These are phyloP conservation scores for Dryoscopus gambensis DNA, from an alignment of 2,113 vertebrate genomes.

Conservation along the genomic window DNA sequence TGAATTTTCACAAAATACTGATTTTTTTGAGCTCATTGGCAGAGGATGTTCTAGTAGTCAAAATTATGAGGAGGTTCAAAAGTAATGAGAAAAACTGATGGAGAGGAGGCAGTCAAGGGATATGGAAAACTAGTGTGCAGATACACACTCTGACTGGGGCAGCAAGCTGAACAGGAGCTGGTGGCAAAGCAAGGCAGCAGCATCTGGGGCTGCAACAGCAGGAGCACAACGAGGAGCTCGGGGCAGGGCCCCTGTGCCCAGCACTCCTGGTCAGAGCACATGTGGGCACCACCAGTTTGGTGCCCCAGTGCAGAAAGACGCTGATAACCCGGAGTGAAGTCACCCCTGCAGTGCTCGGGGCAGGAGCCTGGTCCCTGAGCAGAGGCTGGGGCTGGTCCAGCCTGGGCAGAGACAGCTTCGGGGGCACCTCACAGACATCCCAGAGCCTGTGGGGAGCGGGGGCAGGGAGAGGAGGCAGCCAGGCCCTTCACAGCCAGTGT, in stretches of 20 bases:
- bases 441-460: rapidly evolving
- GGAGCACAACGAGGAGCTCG: rapidly evolving
- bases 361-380: neutral
- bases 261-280: rapidly evolving
- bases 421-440: neutral
- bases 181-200: neutral
- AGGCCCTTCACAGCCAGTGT: rapidly evolving
- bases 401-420: neutral
- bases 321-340: rapidly evolving
- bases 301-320: rapidly evolving
- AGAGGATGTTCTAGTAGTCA: neutral
- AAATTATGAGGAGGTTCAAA: neutral
- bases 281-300: neutral
- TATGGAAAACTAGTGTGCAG: neutral
- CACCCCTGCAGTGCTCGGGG: rapidly evolving
- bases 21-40: neutral
- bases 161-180: neutral
- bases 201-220: neutral
- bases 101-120: neutral
- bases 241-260: neutral
- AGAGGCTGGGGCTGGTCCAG: neutral
- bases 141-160: neutral
- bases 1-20: neutral
- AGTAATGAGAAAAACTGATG: neutral
- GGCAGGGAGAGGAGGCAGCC: neutral